phyloP scores from a whole-genome alignment of 1,140 invertebrate species.

The Pararge aegeria region DNA sequence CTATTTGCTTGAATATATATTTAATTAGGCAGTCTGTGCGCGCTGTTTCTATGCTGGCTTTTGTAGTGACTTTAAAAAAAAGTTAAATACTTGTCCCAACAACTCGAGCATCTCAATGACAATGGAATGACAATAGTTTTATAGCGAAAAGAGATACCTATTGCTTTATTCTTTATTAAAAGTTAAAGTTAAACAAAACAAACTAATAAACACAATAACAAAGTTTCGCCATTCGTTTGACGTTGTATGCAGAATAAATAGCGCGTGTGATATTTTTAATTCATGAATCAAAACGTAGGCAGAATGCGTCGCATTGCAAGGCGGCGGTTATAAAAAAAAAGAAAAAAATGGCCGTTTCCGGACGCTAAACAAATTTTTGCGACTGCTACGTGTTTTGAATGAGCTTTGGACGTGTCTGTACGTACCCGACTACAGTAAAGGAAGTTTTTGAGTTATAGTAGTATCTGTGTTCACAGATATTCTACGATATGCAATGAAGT shows the following conservation, averaged over 20 bases:
- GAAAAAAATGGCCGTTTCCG: conserved; percentile 52
- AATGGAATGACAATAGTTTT: background rate
- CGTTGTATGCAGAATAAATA: conserved; percentile 25
- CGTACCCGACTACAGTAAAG: too few species aligned
- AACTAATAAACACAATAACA: conserved; percentile 4
- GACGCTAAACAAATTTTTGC: conserved; percentile 55
- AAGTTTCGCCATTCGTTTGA: background rate
- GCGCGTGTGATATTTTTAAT: conserved; percentile 56
- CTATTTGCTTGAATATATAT: too few species aligned
- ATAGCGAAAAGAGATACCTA: background rate
- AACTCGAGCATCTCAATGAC: too few species aligned
- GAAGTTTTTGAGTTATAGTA: too few species aligned
- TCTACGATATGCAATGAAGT: too few species aligned
- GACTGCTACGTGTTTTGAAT: conserved; percentile 41
- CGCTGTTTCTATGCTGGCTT: too few species aligned
- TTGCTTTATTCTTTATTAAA: background rate
- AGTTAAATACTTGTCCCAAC: too few species aligned
- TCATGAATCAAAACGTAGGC: conserved; percentile 55
- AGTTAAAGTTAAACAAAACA: background rate
- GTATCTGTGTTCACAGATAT: too few species aligned
- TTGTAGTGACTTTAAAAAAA: too few species aligned
- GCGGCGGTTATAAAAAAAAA: conserved; percentile 33
- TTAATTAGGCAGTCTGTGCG: too few species aligned
- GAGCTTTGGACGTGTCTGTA: conserved; percentile 22
- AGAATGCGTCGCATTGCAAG: conserved; percentile 43